phyloP scores from a whole-genome alignment of 1,140 invertebrate species.

The Drosophila elegans region DNA sequence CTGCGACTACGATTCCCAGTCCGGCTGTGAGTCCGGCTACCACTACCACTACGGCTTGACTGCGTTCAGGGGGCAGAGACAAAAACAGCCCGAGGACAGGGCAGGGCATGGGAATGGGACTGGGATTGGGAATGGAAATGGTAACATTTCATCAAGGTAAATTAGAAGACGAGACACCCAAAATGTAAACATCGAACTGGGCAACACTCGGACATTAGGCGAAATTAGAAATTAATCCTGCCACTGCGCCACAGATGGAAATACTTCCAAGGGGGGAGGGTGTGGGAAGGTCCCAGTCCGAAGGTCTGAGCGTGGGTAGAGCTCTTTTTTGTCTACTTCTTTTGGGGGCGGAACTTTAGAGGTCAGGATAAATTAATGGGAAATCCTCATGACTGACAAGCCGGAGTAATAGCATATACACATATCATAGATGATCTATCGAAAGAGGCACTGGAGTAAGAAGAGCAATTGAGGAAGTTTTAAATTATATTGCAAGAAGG shows the following conservation, averaged over 20 bases:
- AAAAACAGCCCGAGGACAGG: slow-evolving; percentile 55
- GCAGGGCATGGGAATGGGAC: slow-evolving; percentile 36
- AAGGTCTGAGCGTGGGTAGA: slow-evolving; percentile 25
- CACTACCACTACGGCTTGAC: slow-evolving; percentile 30
- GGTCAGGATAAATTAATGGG: slow-evolving; percentile 48
- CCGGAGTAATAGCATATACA: slow-evolving; percentile 27
- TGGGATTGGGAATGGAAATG: slow-evolving; percentile 44
- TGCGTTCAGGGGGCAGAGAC: slow-evolving; percentile 56
- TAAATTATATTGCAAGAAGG: slow-evolving; percentile 23
- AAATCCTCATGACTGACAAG: slow-evolving; percentile 48
- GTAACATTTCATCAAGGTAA: slow-evolving; percentile 63
- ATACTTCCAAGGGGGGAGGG: slow-evolving; percentile 18
- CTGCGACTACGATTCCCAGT: slow-evolving; percentile 28
- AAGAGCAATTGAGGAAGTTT: slow-evolving; percentile 29
- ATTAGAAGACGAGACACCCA: slow-evolving; percentile 57
- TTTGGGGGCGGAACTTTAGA: slow-evolving; percentile 43
- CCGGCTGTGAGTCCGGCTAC: slow-evolving; percentile 36
- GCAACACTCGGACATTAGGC: slow-evolving; percentile 52
- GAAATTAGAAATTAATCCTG: slow-evolving; percentile 65
- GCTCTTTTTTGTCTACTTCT: slow-evolving; percentile 10
- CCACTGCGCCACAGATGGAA: slow-evolving; percentile 43
- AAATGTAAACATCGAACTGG: slow-evolving; percentile 47
- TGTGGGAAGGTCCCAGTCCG: slow-evolving; percentile 3
- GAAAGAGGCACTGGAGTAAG: slow-evolving; percentile 2
- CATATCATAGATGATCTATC: slow-evolving; percentile 42